Base-by-base conservation (phyloP, 2,888 invertebrate species). In the Clepsis dumicolana region DNA sequence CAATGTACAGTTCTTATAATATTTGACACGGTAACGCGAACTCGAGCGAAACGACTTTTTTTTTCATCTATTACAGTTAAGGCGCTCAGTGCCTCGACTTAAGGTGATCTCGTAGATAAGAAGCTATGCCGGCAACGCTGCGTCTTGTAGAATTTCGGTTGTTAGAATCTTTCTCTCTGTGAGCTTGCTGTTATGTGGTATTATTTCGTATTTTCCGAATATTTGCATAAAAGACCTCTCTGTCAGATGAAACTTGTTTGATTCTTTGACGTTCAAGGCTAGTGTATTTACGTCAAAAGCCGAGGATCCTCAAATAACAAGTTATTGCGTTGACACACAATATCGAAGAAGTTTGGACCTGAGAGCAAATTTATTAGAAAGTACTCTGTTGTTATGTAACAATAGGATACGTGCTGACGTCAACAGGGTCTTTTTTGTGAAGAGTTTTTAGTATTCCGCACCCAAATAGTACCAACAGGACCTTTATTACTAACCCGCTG, bases 191-290 rank as follows among this genome's bases (percentile, higher is more conserved):
- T 54, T 21, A 3, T 35, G 14, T 32, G 18, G 0, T 21, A 35
- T 21, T 4, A n/a, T 29, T 48, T 16, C 14, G 8, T 12, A 52
- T 52, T 29, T 29, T 32, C 53, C 7, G 29, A 41, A 65, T 60
- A 60, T 32, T 60, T 53, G 29, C 53, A 41, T 44, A 53, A 60
- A 65, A 29, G 59, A 52, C 52, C 52, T 38, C 18, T 38, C n/a
- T 18, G 12, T 14, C 12, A 4, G 21, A 52, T 32, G 41, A 60
- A 52, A 60, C 60, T 65, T 53, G 32, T 60, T 44, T 27, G 53
- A 29, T 56, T 35, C 52, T 32, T 60, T 53, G 41, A n/a, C 21
- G 56, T 56, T 24, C 21, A n/a, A 35, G 41, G 18, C 27, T 52
- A 27, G 38, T 21, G 16, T 38, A 29, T 35, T 38, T 50, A 24